Percentiles rank a stretch among this genome's conserved stretches.
Conservation (phyloP, 1,140 invertebrate species). For the Zaprionus ornatus region DNA sequence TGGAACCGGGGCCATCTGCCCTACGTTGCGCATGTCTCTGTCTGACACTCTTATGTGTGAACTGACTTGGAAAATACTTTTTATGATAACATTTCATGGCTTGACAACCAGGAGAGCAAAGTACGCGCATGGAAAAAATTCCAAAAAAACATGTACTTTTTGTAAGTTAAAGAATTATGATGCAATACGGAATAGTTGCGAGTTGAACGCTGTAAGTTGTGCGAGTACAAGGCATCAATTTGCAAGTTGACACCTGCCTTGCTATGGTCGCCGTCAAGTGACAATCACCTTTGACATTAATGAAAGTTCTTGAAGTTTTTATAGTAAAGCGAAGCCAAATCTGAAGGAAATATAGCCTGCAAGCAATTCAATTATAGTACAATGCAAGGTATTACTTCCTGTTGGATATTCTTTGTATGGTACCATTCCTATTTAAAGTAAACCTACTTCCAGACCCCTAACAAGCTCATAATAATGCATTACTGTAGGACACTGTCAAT, state of each 20-base stretch:
- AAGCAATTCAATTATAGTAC: too few species aligned
- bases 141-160: background rate
- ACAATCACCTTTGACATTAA: constrained; percentile 59
- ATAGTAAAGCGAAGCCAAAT: background rate
- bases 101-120: constrained; percentile 65
- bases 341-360: too few species aligned
- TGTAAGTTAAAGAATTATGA: constrained; percentile 17
- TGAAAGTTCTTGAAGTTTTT: constrained; percentile 10
- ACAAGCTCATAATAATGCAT: background rate
- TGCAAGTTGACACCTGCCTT: constrained; percentile 70
- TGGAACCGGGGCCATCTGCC: constrained; percentile 30
- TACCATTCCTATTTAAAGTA: too few species aligned
- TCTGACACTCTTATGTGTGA: constrained; percentile 67
- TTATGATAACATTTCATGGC: constrained; percentile 81
- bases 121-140: constrained; percentile 22
- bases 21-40: constrained; percentile 15
- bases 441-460: background rate
- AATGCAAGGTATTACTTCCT: too few species aligned
- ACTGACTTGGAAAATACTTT: constrained; percentile 79
- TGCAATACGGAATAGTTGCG: constrained; percentile 2
- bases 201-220: background rate
- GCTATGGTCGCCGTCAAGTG: constrained; percentile 22
- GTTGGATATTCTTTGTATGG: too few species aligned
- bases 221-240: constrained; percentile 62
- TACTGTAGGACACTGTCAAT: background rate